Evolutionary conservation across 2,888 invertebrate genomes (phyloP).

Genomic region (Pyrocoelia pectoralis): DNA sequence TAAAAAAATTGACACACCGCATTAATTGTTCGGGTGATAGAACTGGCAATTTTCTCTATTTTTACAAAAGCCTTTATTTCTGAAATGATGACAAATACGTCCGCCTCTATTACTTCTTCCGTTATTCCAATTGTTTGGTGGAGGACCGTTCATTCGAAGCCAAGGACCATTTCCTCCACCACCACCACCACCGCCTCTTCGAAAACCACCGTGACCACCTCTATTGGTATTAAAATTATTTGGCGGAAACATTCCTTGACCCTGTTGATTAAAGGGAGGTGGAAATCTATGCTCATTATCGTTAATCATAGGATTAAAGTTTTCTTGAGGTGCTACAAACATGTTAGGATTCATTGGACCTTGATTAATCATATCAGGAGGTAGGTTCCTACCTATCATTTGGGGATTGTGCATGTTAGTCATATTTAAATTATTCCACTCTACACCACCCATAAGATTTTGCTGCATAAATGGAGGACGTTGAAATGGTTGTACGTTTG

Average conservation of each 20-base stretch:
- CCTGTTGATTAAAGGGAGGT: conserved; percentile 62
- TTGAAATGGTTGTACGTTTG: conserved; percentile 60
- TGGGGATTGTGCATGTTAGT: conserved; percentile 36
- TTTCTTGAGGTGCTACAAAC: conserved; percentile 57
- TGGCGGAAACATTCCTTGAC: conserved; percentile 56
- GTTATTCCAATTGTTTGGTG: conserved; percentile 50
- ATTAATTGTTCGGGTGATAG: conserved; percentile 69
- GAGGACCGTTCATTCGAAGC: conserved; percentile 59
- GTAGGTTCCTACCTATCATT: conserved; percentile 55
- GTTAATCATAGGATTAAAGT: conserved; percentile 57
- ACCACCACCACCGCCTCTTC: conserved; percentile 56
- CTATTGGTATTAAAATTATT: conserved; percentile 57
- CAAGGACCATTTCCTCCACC: conserved; percentile 65
- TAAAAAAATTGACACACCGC: not conserved
- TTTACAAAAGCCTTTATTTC: conserved; percentile 81
- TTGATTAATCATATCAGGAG: conserved; percentile 58
- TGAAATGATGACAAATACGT: conserved; percentile 78
- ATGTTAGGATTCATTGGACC: conserved; percentile 54
- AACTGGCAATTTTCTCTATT: conserved; percentile 85
- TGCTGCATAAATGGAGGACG: conserved; percentile 50
- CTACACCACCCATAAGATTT: conserved; percentile 39
- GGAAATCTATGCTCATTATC: conserved; percentile 54
- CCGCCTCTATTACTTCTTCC: conserved; percentile 56
- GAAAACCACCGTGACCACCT: conserved; percentile 40
- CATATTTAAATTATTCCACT: conserved; percentile 61